Evolutionary conservation across 2,113 vertebrate genomes (phyloP), one percentile per base, ranked within the genome.

Genomic region (Lamprologus tigripictilis): DNA sequence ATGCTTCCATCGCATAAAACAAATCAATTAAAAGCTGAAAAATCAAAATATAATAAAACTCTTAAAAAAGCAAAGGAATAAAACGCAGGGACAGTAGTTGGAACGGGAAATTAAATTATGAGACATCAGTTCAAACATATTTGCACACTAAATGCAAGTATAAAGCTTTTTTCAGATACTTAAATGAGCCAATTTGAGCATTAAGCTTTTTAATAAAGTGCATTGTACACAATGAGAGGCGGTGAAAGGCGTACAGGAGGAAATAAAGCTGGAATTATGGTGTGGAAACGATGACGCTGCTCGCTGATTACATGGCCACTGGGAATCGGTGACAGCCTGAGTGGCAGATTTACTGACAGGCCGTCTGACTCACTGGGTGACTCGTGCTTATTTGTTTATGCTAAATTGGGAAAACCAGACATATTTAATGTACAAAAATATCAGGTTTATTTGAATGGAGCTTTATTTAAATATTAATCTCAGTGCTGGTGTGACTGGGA

Each of bases 61-160:
- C 61, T 2, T 37, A 13, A 21, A 13, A 78, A 31, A 78, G 3
- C 12, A 47, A 47, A 9, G 14, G 0, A 58, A 31, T 2, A 33
- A 33, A 31, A 19, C 0, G 3, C 73, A 13, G 45, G 16, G 7
- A 5, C 4, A 0, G 26, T 13, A 51, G 26, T 13, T 78, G 26
- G 45, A 51, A 78, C 1, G 17, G 2, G 10, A 78, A 51, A 49
- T 31, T 78, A 13, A 49, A 49, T 49, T n/a, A 49, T n/a, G 45
- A 78, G 42, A 78, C 10, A 31, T 78, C 45, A 78, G 26, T 51
- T n/a, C 13, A 78, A 28, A 78, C 45, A 51, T n/a, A 76, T 78
- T 49, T 78, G 42, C 73, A 78, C 40, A 2, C 16, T 33, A 28
- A 51, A 31, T 31, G 16, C 26, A 13, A 78, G 16, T 9, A 4